A percentile compares a stretch with the other conserved stretches of the same genome.
These are phyloP conservation scores for Xanthostigma xanthostigma DNA, from an alignment of 2,888 invertebrate genomes.

Conservation along the genomic window DNA sequence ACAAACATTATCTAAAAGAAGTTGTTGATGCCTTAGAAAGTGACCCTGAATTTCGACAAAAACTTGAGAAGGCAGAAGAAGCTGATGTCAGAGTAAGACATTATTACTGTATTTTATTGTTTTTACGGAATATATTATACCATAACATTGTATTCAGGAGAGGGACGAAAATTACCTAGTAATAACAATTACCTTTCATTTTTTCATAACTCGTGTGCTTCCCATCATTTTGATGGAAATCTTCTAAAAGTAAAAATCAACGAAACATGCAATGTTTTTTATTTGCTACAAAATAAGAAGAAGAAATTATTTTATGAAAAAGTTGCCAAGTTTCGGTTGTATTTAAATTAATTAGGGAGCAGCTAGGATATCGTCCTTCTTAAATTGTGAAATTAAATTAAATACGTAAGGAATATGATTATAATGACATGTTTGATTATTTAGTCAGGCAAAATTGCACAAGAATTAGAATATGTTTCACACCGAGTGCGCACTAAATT, in stretches of 20 bases:
- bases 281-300: too few relatives aligned
- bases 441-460: constrained; percentile 81
- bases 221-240: too few relatives aligned
- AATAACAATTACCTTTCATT: not conserved
- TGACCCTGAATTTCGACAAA: constrained; percentile 68
- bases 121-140: not conserved
- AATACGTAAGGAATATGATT: too few relatives aligned
- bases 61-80: constrained; percentile 66
- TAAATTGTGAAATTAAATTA: not conserved
- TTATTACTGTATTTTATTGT: constrained; percentile 8
- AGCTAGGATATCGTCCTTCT: too few relatives aligned
- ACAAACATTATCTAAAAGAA: constrained; percentile 78
- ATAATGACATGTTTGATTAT: constrained; percentile 16
- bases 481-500: constrained; percentile 75
- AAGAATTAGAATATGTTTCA: constrained; percentile 76
- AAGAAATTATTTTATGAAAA: too few relatives aligned
- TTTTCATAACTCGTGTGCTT: too few relatives aligned
- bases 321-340: not conserved
- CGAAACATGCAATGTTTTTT: too few relatives aligned
- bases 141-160: not conserved
- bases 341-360: not conserved
- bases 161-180: not conserved
- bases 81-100: constrained; percentile 63
- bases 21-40: constrained; percentile 81
- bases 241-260: too few relatives aligned